Percentiles rank a stretch among this genome's conserved stretches.
Evolutionary conservation across 2,888 invertebrate genomes (phyloP).

Genomic region (Drepanosiphum platanoidis): DNA sequence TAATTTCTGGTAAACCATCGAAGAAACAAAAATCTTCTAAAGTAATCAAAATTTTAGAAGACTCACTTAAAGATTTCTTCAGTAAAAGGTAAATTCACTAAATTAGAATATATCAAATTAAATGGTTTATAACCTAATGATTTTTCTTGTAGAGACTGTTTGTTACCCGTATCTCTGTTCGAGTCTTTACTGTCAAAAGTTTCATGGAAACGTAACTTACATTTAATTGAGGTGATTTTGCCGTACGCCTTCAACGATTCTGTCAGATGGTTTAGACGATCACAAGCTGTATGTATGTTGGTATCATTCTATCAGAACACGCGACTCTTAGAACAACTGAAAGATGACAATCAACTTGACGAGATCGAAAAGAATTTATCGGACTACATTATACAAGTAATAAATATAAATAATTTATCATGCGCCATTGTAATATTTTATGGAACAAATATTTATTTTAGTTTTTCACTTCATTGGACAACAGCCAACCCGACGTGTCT

Average conservation of each 20-base stretch:
- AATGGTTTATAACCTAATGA: not conserved
- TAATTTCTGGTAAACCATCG: slow-evolving; percentile 22
- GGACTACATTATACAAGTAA: slow-evolving; percentile 39
- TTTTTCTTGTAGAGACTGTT: slow-evolving; percentile 60
- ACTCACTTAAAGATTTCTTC: slow-evolving; percentile 60
- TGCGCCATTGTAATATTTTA: not conserved
- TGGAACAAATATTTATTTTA: slow-evolving; percentile 3
- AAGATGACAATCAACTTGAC: slow-evolving; percentile 29
- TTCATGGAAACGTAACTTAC: slow-evolving; percentile 53
- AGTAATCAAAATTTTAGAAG: slow-evolving; percentile 44
- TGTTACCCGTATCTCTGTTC: slow-evolving; percentile 61
- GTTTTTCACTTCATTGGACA: slow-evolving; percentile 48
- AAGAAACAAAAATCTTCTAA: slow-evolving; percentile 35
- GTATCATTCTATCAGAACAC: slow-evolving; percentile 63
- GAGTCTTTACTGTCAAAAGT: slow-evolving; percentile 62
- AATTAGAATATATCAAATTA: not conserved
- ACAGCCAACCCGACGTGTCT: slow-evolving; percentile 56
- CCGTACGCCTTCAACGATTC: slow-evolving; percentile 55
- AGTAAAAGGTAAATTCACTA: slow-evolving; percentile 52
- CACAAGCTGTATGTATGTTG: slow-evolving; percentile 60
- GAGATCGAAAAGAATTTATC: slow-evolving; percentile 50
- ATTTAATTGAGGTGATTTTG: slow-evolving; percentile 56
- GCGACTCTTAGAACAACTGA: slow-evolving; percentile 57
- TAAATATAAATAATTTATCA: not conserved
- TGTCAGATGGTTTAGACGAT: slow-evolving; percentile 62